Base-by-base conservation (phyloP, 2,113 vertebrate species). In the Psilopsiagon aurifrons region DNA sequence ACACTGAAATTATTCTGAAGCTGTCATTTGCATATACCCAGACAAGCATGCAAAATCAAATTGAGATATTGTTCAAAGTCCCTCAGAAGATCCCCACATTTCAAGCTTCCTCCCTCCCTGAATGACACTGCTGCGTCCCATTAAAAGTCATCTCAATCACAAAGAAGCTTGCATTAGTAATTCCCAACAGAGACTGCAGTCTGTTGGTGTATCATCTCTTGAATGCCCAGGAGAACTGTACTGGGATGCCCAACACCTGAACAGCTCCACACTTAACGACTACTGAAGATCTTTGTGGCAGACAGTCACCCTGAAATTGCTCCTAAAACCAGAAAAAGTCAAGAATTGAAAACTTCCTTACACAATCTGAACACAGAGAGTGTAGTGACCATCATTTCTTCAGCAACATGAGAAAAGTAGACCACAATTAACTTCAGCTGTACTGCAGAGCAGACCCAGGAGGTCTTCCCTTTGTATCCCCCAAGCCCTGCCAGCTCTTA, bases 31-130 rank as follows among this genome's bases (percentile, higher is more conserved):
- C 70, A 76, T 82, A 44, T 28, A 85, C 5, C 37, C 74, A 91
- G 89, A 68, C 33, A 89, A 66, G 47, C 81, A 91, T 85, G 78
- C 52, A 76, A 94, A 95, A 76, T 90, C 89, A 94, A 91, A 91
- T 62, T 14, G 81, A 82, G 52, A 79, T 52, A 89, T 54, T 93
- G 68, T 79, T 91, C 63, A 83, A 83, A 90, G 66, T 83, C 88
- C 79, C 88, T n/a, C 33, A 18, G 73, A 94, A 93, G 63, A 80
- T 52, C 51, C 49, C 67, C 19, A 49, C 13, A 49, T 83, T 94
- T 88, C 59, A 88, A 57, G 11, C 43, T 66, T 10, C 1, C 44
- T 74, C 35, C 37, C 23, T 51, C 49, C 37, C 57, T 2, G 2
- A 15, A 67, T 10, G 22, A 75, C 41, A 74, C 22, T 93, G 90